Percentiles rank a stretch among this genome's conserved stretches.
Evolutionary conservation across 2,113 vertebrate genomes (phyloP).

Genomic region (Promerops cafer): DNA sequence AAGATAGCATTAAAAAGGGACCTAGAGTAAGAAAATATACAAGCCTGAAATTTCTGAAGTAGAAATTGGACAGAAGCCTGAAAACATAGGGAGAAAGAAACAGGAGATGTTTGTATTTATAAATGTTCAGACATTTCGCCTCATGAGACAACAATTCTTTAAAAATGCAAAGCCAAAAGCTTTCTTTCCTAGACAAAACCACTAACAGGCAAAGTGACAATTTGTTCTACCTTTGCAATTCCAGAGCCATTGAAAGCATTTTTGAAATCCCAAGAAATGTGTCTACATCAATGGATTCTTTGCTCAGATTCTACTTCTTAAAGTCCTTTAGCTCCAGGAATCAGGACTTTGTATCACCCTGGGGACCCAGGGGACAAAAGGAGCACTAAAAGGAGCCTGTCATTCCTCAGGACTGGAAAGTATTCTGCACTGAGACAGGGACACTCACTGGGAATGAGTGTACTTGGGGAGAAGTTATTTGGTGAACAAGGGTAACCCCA

Average conservation of each 20-base stretch:
- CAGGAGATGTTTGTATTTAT: not conserved
- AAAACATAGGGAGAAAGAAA: not conserved
- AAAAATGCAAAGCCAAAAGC: not conserved
- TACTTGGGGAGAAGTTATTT: not conserved
- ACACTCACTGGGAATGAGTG: not conserved
- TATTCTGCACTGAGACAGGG: not conserved
- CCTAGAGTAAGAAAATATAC: constrained; percentile 39
- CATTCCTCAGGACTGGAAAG: not conserved
- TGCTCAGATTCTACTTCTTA: not conserved
- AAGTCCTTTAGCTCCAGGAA: not conserved
- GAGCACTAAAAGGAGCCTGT: not conserved
- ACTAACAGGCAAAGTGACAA: not conserved
- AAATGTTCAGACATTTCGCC: not conserved
- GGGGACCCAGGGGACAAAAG: not conserved
- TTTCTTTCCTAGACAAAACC: not conserved
- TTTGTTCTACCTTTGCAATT: not conserved
- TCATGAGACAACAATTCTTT: not conserved
- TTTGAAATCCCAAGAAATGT: not conserved
- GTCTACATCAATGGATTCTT: not conserved
- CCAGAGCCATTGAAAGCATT: not conserved
- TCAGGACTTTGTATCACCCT: not conserved
- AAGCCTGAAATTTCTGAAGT: constrained; percentile 59
- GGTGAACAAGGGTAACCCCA: not conserved
- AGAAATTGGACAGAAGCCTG: constrained; percentile 53
- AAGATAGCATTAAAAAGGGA: constrained; percentile 11